phyloP scores from a whole-genome alignment of 2,888 invertebrate species.

The Lycaena phlaeas region DNA sequence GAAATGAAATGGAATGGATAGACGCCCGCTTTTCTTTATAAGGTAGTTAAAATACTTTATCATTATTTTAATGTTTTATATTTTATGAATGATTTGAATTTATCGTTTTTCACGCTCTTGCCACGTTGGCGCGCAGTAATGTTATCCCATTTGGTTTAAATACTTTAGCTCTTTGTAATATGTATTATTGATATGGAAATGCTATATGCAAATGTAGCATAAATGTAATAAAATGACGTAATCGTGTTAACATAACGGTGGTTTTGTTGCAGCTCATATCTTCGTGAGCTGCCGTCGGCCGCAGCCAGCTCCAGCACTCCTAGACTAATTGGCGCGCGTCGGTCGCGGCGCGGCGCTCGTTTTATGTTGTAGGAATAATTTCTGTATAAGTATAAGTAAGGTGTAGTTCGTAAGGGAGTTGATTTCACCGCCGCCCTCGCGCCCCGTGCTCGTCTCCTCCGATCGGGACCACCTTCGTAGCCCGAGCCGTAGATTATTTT shows the following conservation, averaged over 20 bases:
- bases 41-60: constrained; percentile 37
- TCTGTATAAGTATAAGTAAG: constrained; percentile 13
- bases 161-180: too few species aligned
- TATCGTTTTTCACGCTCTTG: not conserved
- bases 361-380: constrained; percentile 22
- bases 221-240: too few species aligned
- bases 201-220: too few species aligned
- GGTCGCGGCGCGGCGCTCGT: constrained; percentile 10
- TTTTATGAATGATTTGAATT: not conserved
- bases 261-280: constrained; percentile 63
- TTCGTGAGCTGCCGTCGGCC: constrained; percentile 70
- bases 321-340: constrained; percentile 44
- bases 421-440: constrained; percentile 5
- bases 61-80: constrained; percentile 4
- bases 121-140: too few species aligned
- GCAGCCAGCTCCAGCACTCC: constrained; percentile 51
- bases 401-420: constrained; percentile 10
- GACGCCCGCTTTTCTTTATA: constrained; percentile 56
- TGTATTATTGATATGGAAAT: too few species aligned
- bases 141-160: too few species aligned
- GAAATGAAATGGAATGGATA: constrained; percentile 58
- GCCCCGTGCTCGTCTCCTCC: constrained; percentile 7
- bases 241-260: not conserved
- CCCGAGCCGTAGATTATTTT: constrained; percentile 6
- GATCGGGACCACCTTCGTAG: constrained; percentile 8